These are phyloP conservation scores for Leucophenga varia DNA, from an alignment of 1,140 invertebrate species.

Conservation along the genomic window DNA sequence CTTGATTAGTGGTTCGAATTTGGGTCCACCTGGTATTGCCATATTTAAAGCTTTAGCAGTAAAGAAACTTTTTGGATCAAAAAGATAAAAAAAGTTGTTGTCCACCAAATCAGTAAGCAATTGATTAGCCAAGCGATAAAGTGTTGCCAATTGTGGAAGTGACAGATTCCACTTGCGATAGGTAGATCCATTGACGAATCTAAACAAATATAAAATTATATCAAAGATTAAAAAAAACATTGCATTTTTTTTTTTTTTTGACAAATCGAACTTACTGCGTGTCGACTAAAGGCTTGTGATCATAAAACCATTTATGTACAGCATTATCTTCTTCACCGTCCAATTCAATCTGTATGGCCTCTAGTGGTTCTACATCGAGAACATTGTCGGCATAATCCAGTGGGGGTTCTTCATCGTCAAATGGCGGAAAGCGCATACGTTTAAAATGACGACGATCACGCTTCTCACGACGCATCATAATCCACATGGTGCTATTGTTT, in stretches of 20 bases:
- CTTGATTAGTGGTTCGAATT: conserved; percentile 99
- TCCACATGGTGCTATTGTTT: conserved; percentile 99
- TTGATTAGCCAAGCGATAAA: conserved; percentile 97
- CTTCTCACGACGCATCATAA: conserved; percentile 99
- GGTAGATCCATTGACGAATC: conserved; percentile 94
- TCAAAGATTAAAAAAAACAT: not conserved
- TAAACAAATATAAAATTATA: conserved; percentile 40
- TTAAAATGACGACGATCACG: conserved; percentile 98
- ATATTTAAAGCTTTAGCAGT: conserved; percentile 99
- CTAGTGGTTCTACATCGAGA: conserved; percentile 96
- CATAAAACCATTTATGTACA: conserved; percentile 96
- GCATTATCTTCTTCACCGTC: conserved; percentile 94
- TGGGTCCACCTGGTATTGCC: conserved; percentile 99
- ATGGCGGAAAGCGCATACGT: conserved; percentile 98
- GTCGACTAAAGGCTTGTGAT: conserved; percentile 94
- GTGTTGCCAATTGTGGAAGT: conserved; percentile 94
- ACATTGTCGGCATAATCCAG: conserved; percentile 99
- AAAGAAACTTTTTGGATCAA: conserved; percentile 99
- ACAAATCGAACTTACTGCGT: conserved; percentile 65
- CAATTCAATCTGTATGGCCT: conserved; percentile 98
- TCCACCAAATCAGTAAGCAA: conserved; percentile 98
- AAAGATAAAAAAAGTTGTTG: conserved; percentile 98
- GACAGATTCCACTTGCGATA: conserved; percentile 95
- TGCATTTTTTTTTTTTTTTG: not conserved
- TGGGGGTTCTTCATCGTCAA: conserved; percentile 99